Base-by-base conservation (phyloP, 1,140 invertebrate genomes). In the Brachionus angularis region DNA sequence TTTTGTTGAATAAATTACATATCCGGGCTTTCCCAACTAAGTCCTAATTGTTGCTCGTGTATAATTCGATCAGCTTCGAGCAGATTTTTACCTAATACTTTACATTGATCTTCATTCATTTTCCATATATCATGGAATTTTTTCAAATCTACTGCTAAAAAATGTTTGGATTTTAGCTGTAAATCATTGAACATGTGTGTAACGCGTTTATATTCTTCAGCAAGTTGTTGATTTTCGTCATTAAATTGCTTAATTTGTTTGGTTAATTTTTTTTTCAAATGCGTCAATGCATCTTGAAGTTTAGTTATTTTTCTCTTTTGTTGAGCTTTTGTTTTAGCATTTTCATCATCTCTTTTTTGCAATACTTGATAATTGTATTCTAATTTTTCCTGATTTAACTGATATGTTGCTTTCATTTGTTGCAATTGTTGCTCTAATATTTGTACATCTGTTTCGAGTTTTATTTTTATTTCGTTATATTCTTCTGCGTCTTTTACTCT, bases 341-440 rank as follows among this genome's bases (percentile, higher is more conserved):
- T 92, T 79, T 92, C 90, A 71, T 91, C 89, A 76, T 93, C 90
- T 7, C 89, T 83, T 77, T 87, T 88, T 79, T 89, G 90, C 18
- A 93, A 76, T 8, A 92, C 86, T 80, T 88, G 83, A 76, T 90
- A 91, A 80, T 90, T 93, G 74, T 92, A 92, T 75, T 91, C 88
- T 25, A 93, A 81, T 78, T 92, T 91, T 77, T 92, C 90, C 3
- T 86, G 86, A 76, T 92, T 92, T 73, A 91, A 85, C 73, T 86
- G 77, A 71, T 85, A 86, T 1, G 83, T 76, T 2, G 87, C 85
- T 78, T 90, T 89, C 53, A 90, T 86, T 73, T 86, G 86, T 75
- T 91, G 86, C 27, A 91, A 77, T 77, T 91, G 87, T 70, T 87
- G 86, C 76, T 91, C 87, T 4, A 91, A 78, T 25, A 85, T 85